Base-by-base conservation (phyloP, 2,888 invertebrate genomes). In the Papilio protenor region DNA sequence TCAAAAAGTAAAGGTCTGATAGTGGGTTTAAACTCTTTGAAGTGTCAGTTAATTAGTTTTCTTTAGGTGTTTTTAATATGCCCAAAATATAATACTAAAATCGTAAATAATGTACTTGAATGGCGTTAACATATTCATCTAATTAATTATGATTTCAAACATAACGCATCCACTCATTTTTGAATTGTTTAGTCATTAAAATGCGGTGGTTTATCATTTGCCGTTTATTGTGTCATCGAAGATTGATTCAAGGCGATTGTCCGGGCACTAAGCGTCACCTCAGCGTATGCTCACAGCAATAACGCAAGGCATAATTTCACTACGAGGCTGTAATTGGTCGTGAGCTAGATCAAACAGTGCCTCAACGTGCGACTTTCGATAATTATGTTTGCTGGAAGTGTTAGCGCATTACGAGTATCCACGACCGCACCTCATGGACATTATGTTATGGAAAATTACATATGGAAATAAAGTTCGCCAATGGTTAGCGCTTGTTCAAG, bases 351-450 rank as follows among this genome's bases (percentile, higher is more conserved):
- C 92, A 92, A 93, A 93, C 87, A 92, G 81, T 66, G 81, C 79
- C 79, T 84, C 87, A 87, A 91, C 88, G 93, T 93, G 94, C 87
- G 93, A 94, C 92, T 91, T 91, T 87, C 91, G 92, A 93, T 94
- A 94, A 94, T 94, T 91, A 92, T 93, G 91, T 94, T 93, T 94
- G 90, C 91, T 83, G 87, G 89, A 91, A 88, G 86, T 84, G 91
- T 94, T 94, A 94, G 91, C 88, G 82, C 81, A 80, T 74, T 79
- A 81, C 73, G 45, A 79, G 77, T 86, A 91, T 91, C 88, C 77
- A 77, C 78, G 81, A 79, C 79, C 45, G 73, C 76, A 79, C 47
- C 80, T 83, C 83, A 83, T 78, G 84, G 82, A 81, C 84, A 79
- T 81, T 80, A 82, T 80, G 80, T 80, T 81, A 81, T 86, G 87